Evolutionary conservation across 2,113 vertebrate species (phyloP), one percentile per base, ranked within the genome.

Genomic region (Plecturocebus donacophilus): DNA sequence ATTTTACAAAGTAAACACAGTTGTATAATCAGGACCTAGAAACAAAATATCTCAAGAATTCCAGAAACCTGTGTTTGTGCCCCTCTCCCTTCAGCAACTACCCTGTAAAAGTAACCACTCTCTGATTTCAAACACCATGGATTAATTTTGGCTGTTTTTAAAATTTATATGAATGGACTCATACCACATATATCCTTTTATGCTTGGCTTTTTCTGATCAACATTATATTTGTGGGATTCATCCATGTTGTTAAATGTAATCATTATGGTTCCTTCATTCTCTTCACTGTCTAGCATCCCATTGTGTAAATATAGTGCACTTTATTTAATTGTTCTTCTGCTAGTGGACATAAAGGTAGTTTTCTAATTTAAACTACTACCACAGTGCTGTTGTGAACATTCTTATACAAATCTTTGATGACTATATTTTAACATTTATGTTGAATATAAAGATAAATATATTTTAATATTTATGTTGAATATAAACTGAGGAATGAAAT

Each of bases 261-360:
- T 47, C 42, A 45, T 4, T 3, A 3, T 13, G 49, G 10, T 21
- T 71, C 49, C 64, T 52, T 35, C n/a, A 20, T 35, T 23, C 56
- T n/a, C 30, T 2, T 1, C 40, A 5, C 19, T 32, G 17, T n/a
- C 61, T 23, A 17, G 1, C 23, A 12, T 12, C 4, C 8, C 35
- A 47, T 0, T 64, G 4, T 12, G 4, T 38, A 68, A 40, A 52
- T 8, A 14, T 1, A 10, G 1, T 4, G 66, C 9, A 6, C 2
- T 11, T 32, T 42, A 38, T 27, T 20, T 61, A 21, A 45, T 52
- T 14, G 0, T 71, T 75, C 49, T 77, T 79, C 20, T 58, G 19
- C 17, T 11, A n/a, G 25, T 38, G 30, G 20, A 3, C 71, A 73
- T 16, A 8, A 2, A 4, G 8, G 32, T 27, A 64, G n/a, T 42